Percentiles rank a stretch among this genome's conserved stretches.
Conservation (phyloP, 2,797 vertebrate species). For the Cyclura pinguis region DNA sequence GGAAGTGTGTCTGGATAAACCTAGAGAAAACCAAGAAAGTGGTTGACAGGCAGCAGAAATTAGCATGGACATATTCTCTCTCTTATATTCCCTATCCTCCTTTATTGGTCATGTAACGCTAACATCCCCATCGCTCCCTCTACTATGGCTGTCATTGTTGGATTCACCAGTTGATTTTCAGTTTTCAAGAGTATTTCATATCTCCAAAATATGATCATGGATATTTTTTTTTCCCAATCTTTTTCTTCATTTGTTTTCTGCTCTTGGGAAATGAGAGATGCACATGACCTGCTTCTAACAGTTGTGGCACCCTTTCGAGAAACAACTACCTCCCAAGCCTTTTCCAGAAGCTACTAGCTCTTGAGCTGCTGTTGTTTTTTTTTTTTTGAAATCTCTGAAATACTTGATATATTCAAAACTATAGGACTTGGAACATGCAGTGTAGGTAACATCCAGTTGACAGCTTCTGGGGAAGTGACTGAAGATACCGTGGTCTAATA, state of each 20-base stretch:
- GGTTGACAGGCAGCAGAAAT: not conserved
- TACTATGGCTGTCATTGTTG: not conserved
- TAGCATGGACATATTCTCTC: not conserved
- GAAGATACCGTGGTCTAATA: not conserved
- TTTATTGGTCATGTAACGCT: not conserved
- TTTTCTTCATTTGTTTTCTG: not conserved
- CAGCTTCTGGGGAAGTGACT: not conserved
- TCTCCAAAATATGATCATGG: not conserved
- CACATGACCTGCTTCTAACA: not conserved
- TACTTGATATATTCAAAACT: not conserved
- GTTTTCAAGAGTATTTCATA: not conserved
- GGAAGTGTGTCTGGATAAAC: not conserved
- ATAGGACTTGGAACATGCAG: not conserved
- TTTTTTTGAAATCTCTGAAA: not conserved
- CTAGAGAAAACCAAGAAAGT: not conserved
- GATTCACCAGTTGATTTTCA: not conserved
- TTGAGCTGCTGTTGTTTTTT: not conserved
- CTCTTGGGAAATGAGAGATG: not conserved
- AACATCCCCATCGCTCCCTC: not conserved
- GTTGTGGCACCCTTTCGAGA: not conserved
- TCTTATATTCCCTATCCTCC: too few relatives aligned
- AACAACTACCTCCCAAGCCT: not conserved
- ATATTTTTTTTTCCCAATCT: not conserved
- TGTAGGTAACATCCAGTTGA: not conserved
- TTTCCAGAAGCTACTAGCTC: too few relatives aligned